Evolutionary conservation across 2,888 invertebrate species (phyloP).

Genomic region (Dolomedes plantarius): DNA sequence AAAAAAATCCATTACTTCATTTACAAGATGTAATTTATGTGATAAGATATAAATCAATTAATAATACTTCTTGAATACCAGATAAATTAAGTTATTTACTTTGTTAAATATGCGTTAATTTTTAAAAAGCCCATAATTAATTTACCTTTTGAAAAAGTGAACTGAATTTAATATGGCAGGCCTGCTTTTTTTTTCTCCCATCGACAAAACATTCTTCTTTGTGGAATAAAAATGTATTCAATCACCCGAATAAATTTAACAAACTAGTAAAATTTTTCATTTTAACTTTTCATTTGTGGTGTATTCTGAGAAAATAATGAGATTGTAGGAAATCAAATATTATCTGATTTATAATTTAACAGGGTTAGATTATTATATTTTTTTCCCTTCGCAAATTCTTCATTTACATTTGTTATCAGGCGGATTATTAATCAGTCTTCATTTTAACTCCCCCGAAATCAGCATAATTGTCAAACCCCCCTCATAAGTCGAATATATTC

Average conservation of each 20-base stretch:
- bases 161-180: constrained; percentile 6
- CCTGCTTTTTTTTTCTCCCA: background rate
- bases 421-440: constrained; percentile 64
- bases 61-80: background rate
- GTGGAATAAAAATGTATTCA: background rate
- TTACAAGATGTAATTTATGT: constrained; percentile 13
- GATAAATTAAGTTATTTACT: constrained; percentile 10
- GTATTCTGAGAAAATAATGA: constrained; percentile 26
- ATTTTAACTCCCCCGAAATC: constrained; percentile 66
- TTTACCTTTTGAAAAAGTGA: constrained; percentile 9
- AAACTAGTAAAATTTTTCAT: constrained; percentile 21
- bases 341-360: constrained; percentile 62
- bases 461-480: constrained; percentile 54
- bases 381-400: constrained; percentile 15
- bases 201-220: background rate
- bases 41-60: constrained; percentile 11
- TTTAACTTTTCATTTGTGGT: constrained; percentile 25
- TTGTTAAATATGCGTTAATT: constrained; percentile 12
- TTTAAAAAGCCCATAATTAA: constrained; percentile 12
- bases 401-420: constrained; percentile 62
- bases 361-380: constrained; percentile 19
- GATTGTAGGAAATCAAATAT: constrained; percentile 55
- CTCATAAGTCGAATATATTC: background rate
- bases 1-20: background rate
- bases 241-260: constrained; percentile 24